Conservation (phyloP, 2,888 invertebrate genomes). For the Chelonus formosanus region DNA sequence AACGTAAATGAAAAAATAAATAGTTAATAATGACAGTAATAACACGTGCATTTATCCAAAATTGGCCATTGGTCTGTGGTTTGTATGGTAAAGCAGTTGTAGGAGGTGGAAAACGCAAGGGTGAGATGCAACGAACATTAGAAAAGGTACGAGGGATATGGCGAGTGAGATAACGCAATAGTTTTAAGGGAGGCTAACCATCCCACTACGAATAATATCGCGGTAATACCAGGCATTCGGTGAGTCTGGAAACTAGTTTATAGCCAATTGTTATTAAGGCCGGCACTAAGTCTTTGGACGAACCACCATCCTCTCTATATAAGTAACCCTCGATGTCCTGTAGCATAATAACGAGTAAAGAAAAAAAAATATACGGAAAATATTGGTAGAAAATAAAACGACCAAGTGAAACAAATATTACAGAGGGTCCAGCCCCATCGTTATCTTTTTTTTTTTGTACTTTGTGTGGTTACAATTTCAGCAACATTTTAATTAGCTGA, state of each 20-base stretch:
- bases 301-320: constrained; percentile 7
- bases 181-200: constrained; percentile 27
- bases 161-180: constrained; percentile 23
- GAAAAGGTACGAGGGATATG: constrained; percentile 12
- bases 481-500: constrained; percentile 62
- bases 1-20: constrained; percentile 49
- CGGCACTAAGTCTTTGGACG: constrained; percentile 45
- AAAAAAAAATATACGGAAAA: constrained; percentile 24
- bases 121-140: constrained; percentile 15
- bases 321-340: constrained; percentile 21
- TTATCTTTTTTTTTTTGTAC: constrained; percentile 17
- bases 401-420: constrained; percentile 29
- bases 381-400: constrained; percentile 17
- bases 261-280: constrained; percentile 58
- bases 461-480: constrained; percentile 52
- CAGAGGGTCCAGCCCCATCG: not conserved
- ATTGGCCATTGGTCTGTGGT: constrained; percentile 50
- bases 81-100: constrained; percentile 45
- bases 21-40: constrained; percentile 55
- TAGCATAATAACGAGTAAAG: constrained; percentile 39
- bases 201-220: constrained; percentile 55
- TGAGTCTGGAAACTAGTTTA: constrained; percentile 52
- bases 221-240: constrained; percentile 50
- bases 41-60: constrained; percentile 53
- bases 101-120: constrained; percentile 31